Conservation (phyloP, 2,797 vertebrate species). For the Sebastes trivittatus region DNA sequence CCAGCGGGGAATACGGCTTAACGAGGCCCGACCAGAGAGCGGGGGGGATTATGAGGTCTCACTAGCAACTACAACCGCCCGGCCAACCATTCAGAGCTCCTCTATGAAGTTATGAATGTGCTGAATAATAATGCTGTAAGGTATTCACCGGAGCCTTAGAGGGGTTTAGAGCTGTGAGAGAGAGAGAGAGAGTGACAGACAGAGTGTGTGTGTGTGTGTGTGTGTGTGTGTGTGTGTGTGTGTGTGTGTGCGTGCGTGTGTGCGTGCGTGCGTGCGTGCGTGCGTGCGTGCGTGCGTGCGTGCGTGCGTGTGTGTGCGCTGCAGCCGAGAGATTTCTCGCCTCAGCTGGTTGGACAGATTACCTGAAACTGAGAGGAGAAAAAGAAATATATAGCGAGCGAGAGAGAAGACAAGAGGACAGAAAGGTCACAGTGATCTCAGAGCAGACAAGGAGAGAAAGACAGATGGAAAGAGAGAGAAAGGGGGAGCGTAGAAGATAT, state of each 20-base stretch:
- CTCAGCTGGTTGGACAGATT: slow-evolving; percentile 54
- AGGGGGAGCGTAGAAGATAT: neutral
- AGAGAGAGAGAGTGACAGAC: neutral
- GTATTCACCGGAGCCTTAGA: slow-evolving; percentile 11
- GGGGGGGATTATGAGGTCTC: slow-evolving; percentile 58
- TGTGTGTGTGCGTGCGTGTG: neutral
- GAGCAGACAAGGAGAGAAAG: neutral
- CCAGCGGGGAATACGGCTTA: slow-evolving; percentile 49
- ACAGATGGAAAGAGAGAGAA: neutral
- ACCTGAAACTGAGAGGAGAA: slow-evolving; percentile 54
- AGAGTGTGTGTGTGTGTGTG: neutral
- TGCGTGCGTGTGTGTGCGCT: neutral
- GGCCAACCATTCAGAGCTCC: slow-evolving; percentile 37
- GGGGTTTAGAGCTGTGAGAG: slow-evolving; percentile 6
- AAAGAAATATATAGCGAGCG: neutral
- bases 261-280: neutral
- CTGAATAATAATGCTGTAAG: slow-evolving; percentile 45
- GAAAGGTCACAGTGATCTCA: slow-evolving; percentile 57
- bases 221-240: no score
- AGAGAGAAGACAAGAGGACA: slow-evolving; percentile 15
- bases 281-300: neutral
- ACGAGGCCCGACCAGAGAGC: slow-evolving; percentile 26
- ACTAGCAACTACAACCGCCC: slow-evolving; percentile 25
- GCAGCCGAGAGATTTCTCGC: slow-evolving; percentile 47
- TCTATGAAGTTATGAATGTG: slow-evolving; percentile 45